A percentile compares a stretch with the other conserved stretches of the same genome.
Evolutionary conservation across 2,888 invertebrate species (phyloP).

Genomic region (Entomobrya multifasciata): DNA sequence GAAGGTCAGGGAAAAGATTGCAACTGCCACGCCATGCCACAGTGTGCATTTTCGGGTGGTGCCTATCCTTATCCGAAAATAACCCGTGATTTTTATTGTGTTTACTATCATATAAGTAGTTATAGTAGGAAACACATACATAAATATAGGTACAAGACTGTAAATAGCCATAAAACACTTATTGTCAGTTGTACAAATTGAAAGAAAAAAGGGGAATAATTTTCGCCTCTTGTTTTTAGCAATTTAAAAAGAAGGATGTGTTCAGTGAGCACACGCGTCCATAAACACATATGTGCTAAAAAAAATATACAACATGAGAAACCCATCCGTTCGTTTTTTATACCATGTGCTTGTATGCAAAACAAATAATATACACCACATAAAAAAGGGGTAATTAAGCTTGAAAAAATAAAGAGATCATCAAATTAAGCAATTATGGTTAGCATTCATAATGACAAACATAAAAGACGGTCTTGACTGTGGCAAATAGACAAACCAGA

Average conservation of each 20-base stretch:
- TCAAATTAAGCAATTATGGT: conserved; percentile 69
- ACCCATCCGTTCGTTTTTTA: too few species aligned
- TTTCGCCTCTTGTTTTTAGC: too few species aligned
- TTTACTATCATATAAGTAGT: too few species aligned
- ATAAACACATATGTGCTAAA: too few species aligned
- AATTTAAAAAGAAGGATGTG: neutral
- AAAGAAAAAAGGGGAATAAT: neutral
- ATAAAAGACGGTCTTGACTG: conserved; percentile 21
- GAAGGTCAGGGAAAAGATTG: too few species aligned
- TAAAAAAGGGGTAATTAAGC: conserved; percentile 60
- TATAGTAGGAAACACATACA: too few species aligned
- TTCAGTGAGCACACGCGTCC: neutral
- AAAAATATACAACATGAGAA: too few species aligned
- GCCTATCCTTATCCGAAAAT: neutral
- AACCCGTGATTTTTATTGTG: conserved; percentile 22
- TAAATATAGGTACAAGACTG: too few species aligned
- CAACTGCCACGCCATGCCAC: too few species aligned
- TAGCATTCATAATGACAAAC: conserved; percentile 36
- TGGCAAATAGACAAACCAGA: conserved; percentile 23
- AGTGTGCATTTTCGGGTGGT: too few species aligned
- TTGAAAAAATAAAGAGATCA: conserved; percentile 74
- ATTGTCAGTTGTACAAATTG: neutral
- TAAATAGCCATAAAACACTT: neutral
- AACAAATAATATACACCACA: conserved; percentile 5
- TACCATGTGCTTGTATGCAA: conserved; percentile 6